These are phyloP conservation scores for Cheilosia scutellata DNA, from an alignment of 2,888 invertebrate genomes.

Conservation along the genomic window DNA sequence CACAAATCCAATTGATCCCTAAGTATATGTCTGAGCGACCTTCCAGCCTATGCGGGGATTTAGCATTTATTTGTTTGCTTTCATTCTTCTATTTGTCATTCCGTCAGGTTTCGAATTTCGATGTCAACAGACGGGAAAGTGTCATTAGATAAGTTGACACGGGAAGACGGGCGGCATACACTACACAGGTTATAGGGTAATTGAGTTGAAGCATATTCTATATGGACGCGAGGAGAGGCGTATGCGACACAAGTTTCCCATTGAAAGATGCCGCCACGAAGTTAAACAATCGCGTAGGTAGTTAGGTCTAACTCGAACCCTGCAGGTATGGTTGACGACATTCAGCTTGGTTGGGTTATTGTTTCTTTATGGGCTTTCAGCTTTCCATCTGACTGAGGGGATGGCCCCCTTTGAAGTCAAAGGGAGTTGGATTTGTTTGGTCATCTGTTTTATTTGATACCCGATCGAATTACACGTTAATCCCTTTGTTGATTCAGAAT, in stretches of 20 bases:
- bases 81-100: conserved; percentile 31
- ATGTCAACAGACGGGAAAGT: conserved; percentile 75
- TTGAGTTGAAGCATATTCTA: conserved; percentile 65
- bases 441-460: conserved; percentile 76
- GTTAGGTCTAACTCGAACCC: background rate
- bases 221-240: background rate
- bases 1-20: conserved; percentile 75
- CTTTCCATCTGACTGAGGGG: conserved; percentile 27
- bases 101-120: conserved; percentile 64
- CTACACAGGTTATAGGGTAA: conserved; percentile 61
- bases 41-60: conserved; percentile 58
- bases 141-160: conserved; percentile 75
- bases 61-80: conserved; percentile 18
- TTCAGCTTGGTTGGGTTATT: conserved; percentile 59
- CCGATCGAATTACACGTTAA: conserved; percentile 75
- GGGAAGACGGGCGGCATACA: conserved; percentile 53
- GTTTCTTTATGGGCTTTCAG: conserved; percentile 72
- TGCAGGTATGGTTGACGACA: conserved; percentile 5
- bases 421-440: conserved; percentile 74
- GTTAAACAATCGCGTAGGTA: conserved; percentile 22
- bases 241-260: conserved; percentile 22
- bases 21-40: conserved; percentile 68
- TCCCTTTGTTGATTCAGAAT: conserved; percentile 75
- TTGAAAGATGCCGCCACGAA: conserved; percentile 68
- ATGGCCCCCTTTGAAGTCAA: conserved; percentile 65